Conservation (phyloP, 2,888 invertebrate genomes). For the Lissonota sp. region DNA sequence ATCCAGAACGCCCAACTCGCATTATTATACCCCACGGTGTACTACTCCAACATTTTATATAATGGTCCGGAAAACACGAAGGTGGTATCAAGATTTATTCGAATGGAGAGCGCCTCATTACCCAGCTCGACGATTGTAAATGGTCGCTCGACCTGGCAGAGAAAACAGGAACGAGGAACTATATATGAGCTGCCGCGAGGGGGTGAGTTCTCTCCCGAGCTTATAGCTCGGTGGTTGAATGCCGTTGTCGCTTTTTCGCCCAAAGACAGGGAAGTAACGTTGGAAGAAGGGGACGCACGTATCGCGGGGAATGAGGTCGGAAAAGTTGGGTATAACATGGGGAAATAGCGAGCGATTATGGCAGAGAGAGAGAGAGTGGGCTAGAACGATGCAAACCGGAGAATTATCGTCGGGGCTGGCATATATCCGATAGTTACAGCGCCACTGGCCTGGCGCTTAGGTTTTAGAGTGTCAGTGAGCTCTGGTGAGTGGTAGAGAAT, state of each 20-base stretch:
- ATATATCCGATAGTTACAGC: conserved; percentile 15
- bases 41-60: conserved; percentile 70
- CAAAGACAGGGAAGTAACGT: conserved; percentile 42
- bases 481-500: not conserved
- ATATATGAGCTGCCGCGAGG: conserved; percentile 45
- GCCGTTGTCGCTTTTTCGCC: conserved; percentile 39
- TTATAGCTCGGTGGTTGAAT: conserved; percentile 51
- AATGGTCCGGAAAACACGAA: conserved; percentile 80
- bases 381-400: not conserved
- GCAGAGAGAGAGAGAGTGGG: conserved; percentile 44
- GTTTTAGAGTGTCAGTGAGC: conserved; percentile 1
- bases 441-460: not conserved
- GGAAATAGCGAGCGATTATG: conserved; percentile 53
- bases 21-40: conserved; percentile 32
- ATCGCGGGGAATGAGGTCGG: conserved; percentile 21
- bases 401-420: too few species aligned
- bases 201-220: conserved; percentile 57
- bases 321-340: conserved; percentile 41
- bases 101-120: conserved; percentile 82
- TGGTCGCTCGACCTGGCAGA: conserved; percentile 72
- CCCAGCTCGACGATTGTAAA: conserved; percentile 79
- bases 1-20: not conserved
- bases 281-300: conserved; percentile 58
- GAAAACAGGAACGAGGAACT: conserved; percentile 57
- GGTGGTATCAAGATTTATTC: conserved; percentile 82